Evolutionary conservation across 2,113 vertebrate genomes (phyloP), one percentile per base, ranked within the genome.

Genomic region (Cottus gobio): DNA sequence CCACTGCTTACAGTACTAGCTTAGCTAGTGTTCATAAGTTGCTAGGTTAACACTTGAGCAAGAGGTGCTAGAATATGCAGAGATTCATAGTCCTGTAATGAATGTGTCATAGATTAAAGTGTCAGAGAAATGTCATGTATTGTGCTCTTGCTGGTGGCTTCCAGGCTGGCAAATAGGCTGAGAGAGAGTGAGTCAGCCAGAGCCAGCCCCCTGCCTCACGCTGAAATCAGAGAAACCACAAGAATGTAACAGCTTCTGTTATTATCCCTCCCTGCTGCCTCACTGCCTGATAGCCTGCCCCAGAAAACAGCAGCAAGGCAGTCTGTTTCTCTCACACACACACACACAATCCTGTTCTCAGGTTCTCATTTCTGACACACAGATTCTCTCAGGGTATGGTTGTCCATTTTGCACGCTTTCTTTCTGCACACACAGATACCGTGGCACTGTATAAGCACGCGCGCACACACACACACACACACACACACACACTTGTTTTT

Each of bases 161-260:
- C 13, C 31, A 69, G 77, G 84, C 73, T 81, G 90, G 77, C 70
- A 42, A 58, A 8, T 56, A 64, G 62, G 36, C n/a, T 4, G 28
- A n/a, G 20, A 20, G 16, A 11, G 46, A 52, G 30, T 85, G 89
- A 93, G 86, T 86, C 88, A 89, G 87, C 63, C 88, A 48, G 86
- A 82, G 80, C 61, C 80, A 44, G 77, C 86, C 87, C 89, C 90
- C 84, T 84, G 85, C 88, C 90, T 87, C 89, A 88, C 48, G 80
- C 87, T 91, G 91, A 90, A 92, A 94, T 91, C 92, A 93, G 91
- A 92, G 93, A 90, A 92, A 92, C 91, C 92, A 90, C 91, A 93
- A 92, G 91, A 94, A 93, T 93, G 91, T 89, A 92, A 92, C 91
- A 90, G 90, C 91, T 93, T 92, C 91, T 92, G 89, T 90, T 92